Evolutionary conservation across 1,140 invertebrate genomes (phyloP), one percentile per base, ranked within the genome.

Genomic region (Rhizoglyphus robini): DNA sequence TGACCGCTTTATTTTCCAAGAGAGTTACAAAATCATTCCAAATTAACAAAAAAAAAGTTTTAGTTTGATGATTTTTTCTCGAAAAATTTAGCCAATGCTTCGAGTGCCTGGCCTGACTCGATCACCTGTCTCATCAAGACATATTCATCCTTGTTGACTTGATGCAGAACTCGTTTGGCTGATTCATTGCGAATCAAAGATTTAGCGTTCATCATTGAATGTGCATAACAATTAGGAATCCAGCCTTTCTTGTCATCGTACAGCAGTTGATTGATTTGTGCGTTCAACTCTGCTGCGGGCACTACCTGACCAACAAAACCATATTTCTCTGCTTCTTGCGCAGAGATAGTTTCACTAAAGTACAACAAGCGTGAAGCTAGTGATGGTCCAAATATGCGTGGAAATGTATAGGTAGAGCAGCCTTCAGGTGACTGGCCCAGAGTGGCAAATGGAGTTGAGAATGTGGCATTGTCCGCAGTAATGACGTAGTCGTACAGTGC

Each of bases 401-500:
- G 88, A 74, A 93, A 92, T 41, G 83, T 85, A 70, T 84, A 86
- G 13, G 86, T 84, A 4, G 90, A 89, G 72, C 88, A 81, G n/a
- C 83, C 89, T 80, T 96, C 91, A n/a, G 87, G 82, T 65, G 83
- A 82, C 59, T 93, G 77, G 25, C 88, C 88, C 36, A 93, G 74
- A 67, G 80, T 77, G 31, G 84, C 79, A 74, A 96, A 94, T 54
- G 92, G 90, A 65, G 88, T 88, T 65, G 83, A 80, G 74, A 96
- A 92, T 69, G 83, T 86, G 18, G 90, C 88, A 86, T 74, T 83
- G 64, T 88, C 83, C 20, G 84, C 83, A 47, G 88, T 86, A 76
- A 88, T 91, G 31, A 95, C 84, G 54, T 87, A 79, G 79, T 98
- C 94, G 81, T 84, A 95, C 0, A 96, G 77, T 11, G 82, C 82